phyloP scores from a whole-genome alignment of 2,113 vertebrate species.

The Trochalopteron elliotii region DNA sequence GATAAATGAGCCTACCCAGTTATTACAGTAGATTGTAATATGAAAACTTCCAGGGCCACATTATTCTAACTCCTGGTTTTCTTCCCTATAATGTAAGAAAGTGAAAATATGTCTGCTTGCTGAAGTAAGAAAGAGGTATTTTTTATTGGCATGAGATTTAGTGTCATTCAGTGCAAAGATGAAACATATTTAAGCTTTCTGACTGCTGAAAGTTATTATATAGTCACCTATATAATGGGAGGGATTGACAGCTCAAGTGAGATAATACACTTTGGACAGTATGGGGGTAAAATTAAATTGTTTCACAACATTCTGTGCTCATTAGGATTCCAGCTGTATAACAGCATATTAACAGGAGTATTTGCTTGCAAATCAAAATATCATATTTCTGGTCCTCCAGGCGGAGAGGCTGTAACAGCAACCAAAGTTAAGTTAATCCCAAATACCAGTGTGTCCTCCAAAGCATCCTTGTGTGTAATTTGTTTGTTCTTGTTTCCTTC shows the following conservation, averaged over 20 bases:
- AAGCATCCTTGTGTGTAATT: not conserved
- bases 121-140: not conserved
- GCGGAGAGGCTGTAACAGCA: not conserved
- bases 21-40: not conserved
- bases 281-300: not conserved
- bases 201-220: not conserved
- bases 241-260: not conserved
- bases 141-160: not conserved
- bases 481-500: not conserved
- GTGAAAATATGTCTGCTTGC: not conserved
- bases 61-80: not conserved
- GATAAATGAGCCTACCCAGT: not conserved
- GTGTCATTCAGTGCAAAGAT: not conserved
- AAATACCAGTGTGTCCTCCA: not conserved
- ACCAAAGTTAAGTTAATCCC: not conserved
- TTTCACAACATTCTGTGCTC: not conserved
- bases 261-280: not conserved
- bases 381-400: not conserved
- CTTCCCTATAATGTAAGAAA: not conserved
- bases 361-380: not conserved
- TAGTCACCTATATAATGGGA: not conserved
- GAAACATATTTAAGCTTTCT: not conserved
- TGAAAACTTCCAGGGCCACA: not conserved
- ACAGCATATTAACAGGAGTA: not conserved
- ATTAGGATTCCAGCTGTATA: not conserved